Conservation (phyloP, 2,797 vertebrate species). For the Mastacembelus armatus region DNA sequence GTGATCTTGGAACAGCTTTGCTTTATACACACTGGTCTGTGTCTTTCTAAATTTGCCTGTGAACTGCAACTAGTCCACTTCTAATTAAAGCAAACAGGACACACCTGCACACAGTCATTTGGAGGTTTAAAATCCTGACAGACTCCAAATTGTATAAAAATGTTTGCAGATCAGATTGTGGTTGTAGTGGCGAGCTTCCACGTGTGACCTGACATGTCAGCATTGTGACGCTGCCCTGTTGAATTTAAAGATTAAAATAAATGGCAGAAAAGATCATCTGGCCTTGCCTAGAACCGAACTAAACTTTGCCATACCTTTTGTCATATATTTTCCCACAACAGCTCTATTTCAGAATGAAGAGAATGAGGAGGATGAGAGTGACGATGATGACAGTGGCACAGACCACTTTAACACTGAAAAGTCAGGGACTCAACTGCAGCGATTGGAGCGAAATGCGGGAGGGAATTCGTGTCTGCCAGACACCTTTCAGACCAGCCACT, state of each 20-base stretch:
- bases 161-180: neutral
- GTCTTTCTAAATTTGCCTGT: too few relatives aligned
- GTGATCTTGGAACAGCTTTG: too few relatives aligned
- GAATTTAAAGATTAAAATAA: neutral
- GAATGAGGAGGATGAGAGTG: conserved; percentile 60
- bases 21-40: too few relatives aligned
- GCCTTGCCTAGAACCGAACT: neutral
- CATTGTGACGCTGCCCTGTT: neutral
- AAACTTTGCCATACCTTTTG: neutral
- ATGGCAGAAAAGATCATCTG: neutral
- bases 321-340: conserved; percentile 19
- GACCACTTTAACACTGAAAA: conserved; percentile 78
- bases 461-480: conserved; percentile 82
- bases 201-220: neutral
- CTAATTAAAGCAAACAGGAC: too few relatives aligned
- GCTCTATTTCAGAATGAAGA: conserved; percentile 73
- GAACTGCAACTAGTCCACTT: too few relatives aligned
- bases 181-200: neutral
- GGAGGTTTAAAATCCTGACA: too few relatives aligned
- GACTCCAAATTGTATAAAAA: too few relatives aligned
- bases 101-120: too few relatives aligned
- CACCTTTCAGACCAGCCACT: conserved; percentile 88
- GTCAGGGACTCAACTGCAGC: conserved; percentile 79
- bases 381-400: conserved; percentile 81
- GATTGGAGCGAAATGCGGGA: conserved; percentile 70